A percentile compares a stretch with the other conserved stretches of the same genome.
phyloP scores from a whole-genome alignment of 2,888 invertebrate species.

The Eupelmus urozonus region DNA sequence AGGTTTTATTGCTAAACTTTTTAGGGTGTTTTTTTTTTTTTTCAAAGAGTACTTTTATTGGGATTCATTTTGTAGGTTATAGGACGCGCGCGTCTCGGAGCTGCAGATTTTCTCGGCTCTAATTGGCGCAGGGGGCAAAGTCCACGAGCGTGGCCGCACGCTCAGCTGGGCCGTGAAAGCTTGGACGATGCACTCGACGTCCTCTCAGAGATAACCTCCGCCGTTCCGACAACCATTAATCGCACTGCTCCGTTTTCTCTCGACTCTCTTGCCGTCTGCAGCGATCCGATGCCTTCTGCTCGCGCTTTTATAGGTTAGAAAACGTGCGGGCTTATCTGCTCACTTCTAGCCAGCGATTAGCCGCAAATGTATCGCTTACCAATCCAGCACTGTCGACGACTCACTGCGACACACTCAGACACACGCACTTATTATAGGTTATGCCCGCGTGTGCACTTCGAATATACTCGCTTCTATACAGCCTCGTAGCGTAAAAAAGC shows the following conservation, averaged over 20 bases:
- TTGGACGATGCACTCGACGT: not conserved
- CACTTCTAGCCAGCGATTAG: not conserved
- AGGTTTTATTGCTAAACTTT: not conserved
- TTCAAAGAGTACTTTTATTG: conserved; percentile 35
- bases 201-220: conserved; percentile 10
- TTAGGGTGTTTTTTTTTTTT: not conserved
- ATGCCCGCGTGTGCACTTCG: not conserved
- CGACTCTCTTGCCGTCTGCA: too few species aligned
- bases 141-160: not conserved
- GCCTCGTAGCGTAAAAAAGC: not conserved
- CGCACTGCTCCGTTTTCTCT: not conserved
- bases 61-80: conserved; percentile 15
- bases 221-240: not conserved
- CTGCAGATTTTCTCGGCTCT: not conserved
- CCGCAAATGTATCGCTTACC: not conserved
- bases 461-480: not conserved
- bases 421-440: conserved; percentile 11
- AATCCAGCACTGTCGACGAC: not conserved
- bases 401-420: not conserved
- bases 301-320: conserved; percentile 44
- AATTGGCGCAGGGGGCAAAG: not conserved
- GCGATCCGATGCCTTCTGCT: not conserved
- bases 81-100: not conserved
- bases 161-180: not conserved
- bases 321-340: conserved; percentile 30